These are phyloP conservation scores for Cremastinae sp. DNA, from an alignment of 2,888 invertebrate genomes.

Conservation along the genomic window DNA sequence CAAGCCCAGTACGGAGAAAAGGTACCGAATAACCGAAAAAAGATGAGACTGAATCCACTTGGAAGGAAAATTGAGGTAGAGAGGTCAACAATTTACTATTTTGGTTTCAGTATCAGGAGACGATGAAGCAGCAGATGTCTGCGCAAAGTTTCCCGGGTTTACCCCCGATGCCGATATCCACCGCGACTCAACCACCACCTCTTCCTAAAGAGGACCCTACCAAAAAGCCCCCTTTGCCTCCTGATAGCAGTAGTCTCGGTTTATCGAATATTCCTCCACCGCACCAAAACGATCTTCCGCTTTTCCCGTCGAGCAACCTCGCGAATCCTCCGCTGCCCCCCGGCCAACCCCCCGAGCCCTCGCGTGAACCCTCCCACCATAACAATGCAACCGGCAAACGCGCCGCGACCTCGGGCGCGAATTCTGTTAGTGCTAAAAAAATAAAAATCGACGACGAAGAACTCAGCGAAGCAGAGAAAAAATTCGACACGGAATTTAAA, in stretches of 20 bases:
- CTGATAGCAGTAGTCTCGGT: slow-evolving; percentile 78
- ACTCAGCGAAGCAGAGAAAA: slow-evolving; percentile 87
- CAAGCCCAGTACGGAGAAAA: slow-evolving; percentile 89
- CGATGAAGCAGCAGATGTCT: slow-evolving; percentile 79
- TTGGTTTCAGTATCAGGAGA: slow-evolving; percentile 82
- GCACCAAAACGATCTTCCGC: slow-evolving; percentile 75
- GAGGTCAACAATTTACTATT: slow-evolving; percentile 45
- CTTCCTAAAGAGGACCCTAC: slow-evolving; percentile 77
- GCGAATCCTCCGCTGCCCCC: slow-evolving; percentile 75
- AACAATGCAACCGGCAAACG: slow-evolving; percentile 70
- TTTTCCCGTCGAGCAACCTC: slow-evolving; percentile 72
- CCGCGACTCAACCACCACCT: slow-evolving; percentile 73
- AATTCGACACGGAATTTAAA: slow-evolving; percentile 93
- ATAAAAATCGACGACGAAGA: slow-evolving; percentile 76
- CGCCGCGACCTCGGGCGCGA: slow-evolving; percentile 67
- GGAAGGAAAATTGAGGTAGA: slow-evolving; percentile 11
- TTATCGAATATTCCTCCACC: slow-evolving; percentile 72
- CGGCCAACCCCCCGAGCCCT: slow-evolving; percentile 71
- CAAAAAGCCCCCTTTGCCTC: slow-evolving; percentile 81
- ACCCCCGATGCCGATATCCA: slow-evolving; percentile 67
- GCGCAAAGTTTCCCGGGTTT: slow-evolving; percentile 67
- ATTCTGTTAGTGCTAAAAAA: slow-evolving; percentile 76
- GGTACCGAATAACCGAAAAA: slow-evolving; percentile 79
- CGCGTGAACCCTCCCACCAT: slow-evolving; percentile 63
- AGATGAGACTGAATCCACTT: slow-evolving; percentile 8